Percentiles rank a stretch among this genome's conserved stretches.
Evolutionary conservation across 2,797 vertebrate genomes (phyloP).

Genomic region (Botia kubotai): DNA sequence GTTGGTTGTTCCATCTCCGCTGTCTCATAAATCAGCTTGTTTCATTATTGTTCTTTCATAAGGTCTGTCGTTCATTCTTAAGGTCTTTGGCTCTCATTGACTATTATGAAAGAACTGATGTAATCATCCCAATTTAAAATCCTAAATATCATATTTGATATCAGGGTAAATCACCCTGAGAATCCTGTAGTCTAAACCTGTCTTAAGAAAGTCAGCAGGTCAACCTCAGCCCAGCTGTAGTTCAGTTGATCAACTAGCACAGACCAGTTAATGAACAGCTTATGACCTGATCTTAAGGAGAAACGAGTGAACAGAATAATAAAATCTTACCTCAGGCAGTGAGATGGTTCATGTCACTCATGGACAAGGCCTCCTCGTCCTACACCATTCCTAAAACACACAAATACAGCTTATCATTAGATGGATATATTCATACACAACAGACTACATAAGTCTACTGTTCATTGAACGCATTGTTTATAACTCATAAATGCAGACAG

Average conservation of each 20-base stretch:
- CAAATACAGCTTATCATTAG: conserved; percentile 3
- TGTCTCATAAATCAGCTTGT: too few species aligned
- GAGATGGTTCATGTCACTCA: conserved; percentile 49
- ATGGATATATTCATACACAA: neutral
- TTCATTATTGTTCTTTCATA: too few species aligned
- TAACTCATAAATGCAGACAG: neutral
- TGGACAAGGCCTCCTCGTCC: conserved; percentile 6
- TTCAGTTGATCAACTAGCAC: neutral
- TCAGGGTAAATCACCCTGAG: neutral
- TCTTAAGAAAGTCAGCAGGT: too few species aligned
- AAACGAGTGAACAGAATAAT: neutral
- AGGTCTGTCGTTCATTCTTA: too few species aligned
- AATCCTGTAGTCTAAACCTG: neutral
- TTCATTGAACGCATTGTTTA: neutral
- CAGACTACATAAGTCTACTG: neutral
- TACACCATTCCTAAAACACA: conserved; percentile 23
- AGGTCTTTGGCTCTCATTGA: too few species aligned
- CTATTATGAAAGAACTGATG: too few species aligned
- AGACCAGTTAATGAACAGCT: neutral
- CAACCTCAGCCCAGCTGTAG: too few species aligned
- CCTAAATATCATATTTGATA: too few species aligned
- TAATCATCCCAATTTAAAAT: too few species aligned
- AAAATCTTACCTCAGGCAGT: conserved; percentile 47
- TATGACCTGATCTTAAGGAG: neutral
- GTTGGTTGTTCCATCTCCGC: too few species aligned